A percentile compares a stretch with the other conserved stretches of the same genome.
These are phyloP conservation scores for Apoda limacodes DNA, from an alignment of 2,888 invertebrate genomes.

Conservation along the genomic window DNA sequence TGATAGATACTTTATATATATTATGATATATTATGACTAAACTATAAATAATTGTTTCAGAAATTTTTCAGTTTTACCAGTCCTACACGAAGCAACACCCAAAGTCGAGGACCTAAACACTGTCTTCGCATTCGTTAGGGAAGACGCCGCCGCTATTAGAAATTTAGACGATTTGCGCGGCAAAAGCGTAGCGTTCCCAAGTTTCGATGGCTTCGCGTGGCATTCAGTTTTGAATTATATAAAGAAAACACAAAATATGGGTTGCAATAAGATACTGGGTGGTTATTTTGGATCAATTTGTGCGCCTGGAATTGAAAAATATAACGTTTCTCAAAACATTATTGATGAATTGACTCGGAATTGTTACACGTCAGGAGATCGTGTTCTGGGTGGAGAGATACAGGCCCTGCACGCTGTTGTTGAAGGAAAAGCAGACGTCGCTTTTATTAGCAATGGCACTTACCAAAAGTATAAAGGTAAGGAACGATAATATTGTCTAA, in stretches of 20 bases:
- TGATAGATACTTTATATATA: too few relatives aligned
- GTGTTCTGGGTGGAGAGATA: conserved; percentile 63
- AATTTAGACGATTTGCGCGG: conserved; percentile 74
- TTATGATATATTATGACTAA: too few relatives aligned
- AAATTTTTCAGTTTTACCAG: conserved; percentile 63
- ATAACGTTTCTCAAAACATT: conserved; percentile 22
- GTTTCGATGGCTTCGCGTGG: conserved; percentile 80
- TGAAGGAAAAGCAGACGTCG: conserved; percentile 79
- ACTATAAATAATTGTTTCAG: too few relatives aligned
- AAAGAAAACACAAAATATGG: conserved; percentile 40
- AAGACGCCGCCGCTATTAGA: conserved; percentile 62
- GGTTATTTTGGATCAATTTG: conserved; percentile 79
- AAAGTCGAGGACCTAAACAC: conserved; percentile 70
- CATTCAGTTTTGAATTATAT: conserved; percentile 65
- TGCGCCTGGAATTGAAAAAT: conserved; percentile 53
- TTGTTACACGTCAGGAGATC: conserved; percentile 37
- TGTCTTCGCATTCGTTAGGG: conserved; percentile 76
- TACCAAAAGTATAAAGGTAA: conserved; percentile 72
- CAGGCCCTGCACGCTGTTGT: conserved; percentile 76
- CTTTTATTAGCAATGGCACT: conserved; percentile 76
- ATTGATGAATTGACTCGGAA: conserved; percentile 30
- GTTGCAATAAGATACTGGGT: conserved; percentile 44
- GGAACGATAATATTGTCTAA: conserved; percentile 15
- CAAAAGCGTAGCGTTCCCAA: conserved; percentile 83
- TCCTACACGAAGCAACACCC: conserved; percentile 73